Base-by-base conservation (phyloP, 2,113 vertebrate species). In the Chlamydotis undulata region DNA sequence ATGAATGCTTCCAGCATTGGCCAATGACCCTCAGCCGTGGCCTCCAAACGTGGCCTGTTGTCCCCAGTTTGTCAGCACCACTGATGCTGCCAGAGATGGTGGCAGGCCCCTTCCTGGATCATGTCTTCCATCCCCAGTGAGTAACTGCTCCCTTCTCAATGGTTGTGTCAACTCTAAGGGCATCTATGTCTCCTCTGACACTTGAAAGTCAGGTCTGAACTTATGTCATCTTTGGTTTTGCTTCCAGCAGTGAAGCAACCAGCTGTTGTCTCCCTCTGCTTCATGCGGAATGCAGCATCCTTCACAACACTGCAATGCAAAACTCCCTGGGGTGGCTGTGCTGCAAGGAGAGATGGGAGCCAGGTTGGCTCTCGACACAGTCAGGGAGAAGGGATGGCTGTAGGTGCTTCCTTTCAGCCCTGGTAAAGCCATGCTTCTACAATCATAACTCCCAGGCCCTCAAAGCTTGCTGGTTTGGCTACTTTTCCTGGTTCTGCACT, bases 321-420 rank as follows among this genome's bases (percentile, higher is more conserved):
- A 76, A 18, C n/a, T 39, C 59, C 16, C 49, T 37, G 31, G 25
- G 37, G 33, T 31, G 43, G 35, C 31, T 43, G 31, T 25, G 23
- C 65, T 83, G 59, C 4, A 26, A 71, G 52, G 12, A 81, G 50
- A 23, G 28, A n/a, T 24, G 37, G 14, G 43, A 76, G 35, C 26
- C 65, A 56, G 12, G 14, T 59, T 78, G 49, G 13, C 25, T 39
- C 14, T 63, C 50, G 28, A 52, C 33, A 19, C 6, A 24, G n/a
- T 13, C 7, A 23, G 7, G 53, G 19, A 41, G 14, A 78, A 6
- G 1, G 0, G 6, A 7, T 37, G 23, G 18, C 31, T 49, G 17
- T 5, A 57, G 8, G 8, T 43, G 8, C 45, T 71, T 55, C n/a
- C 39, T 41, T 78, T 77, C 4, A 7, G 41, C 14, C 26, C 26